Evolutionary conservation across 2,113 vertebrate species (phyloP), one percentile per base, ranked within the genome.

Genomic region (Recurvirostra avosetta): DNA sequence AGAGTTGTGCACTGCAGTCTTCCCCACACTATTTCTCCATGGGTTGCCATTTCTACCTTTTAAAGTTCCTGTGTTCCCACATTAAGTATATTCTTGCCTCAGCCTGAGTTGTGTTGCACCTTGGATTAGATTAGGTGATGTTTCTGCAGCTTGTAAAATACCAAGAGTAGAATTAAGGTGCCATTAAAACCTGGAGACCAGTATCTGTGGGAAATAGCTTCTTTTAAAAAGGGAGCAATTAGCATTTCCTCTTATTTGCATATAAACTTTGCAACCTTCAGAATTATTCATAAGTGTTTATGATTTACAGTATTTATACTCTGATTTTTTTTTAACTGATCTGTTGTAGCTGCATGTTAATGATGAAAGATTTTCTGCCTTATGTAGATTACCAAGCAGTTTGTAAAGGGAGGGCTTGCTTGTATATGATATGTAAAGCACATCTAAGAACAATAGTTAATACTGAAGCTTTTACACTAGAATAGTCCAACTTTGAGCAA

Each of bases 111-210:
- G 18, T 74, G 18, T 91, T 91, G 83, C 49, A 80, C 86, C 70
- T 94, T 70, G 96, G 94, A 84, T 96, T 96, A 94, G 97, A 89
- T 92, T 89, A 92, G 36, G 88, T 74, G 27, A 73, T 45, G 71
- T 81, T 92, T 94, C 86, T 88, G n/a, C 47, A 89, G 38, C 62
- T 94, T 87, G 16, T 92, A 89, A 83, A 49, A 71, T 84, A 59
- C 30, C 43, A 94, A 92, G 49, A 94, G 25, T 67, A 91, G 76
- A 94, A 80, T 86, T 92, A 94, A 98, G 76, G 76, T 97, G 97
- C 8, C 7, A 49, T 38, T 74, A 65, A 96, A 96, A 88, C 83
- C 30, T 95, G 79, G 61, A 92, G 67, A 88, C 88, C 67, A 78
- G 63, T 95, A 73, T 81, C 86, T 59, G 47, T 91, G 80, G 62